Evolutionary conservation across 2,113 vertebrate species (phyloP).

Genomic region (Anhinga anhinga): DNA sequence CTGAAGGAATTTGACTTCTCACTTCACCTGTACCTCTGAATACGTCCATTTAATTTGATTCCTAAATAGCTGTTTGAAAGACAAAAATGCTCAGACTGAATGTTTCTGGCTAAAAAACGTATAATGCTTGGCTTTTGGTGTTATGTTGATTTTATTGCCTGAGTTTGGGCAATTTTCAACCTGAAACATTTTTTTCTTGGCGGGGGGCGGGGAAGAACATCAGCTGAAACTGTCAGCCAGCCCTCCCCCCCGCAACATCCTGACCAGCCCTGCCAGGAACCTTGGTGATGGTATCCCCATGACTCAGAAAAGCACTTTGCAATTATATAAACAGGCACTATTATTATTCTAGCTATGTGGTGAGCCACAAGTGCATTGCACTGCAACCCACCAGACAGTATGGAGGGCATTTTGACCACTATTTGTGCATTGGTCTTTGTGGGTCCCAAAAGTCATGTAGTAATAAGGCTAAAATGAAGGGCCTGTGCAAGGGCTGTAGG

Average conservation of each 20-base stretch:
- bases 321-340: neutral
- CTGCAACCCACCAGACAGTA: neutral
- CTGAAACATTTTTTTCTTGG: neutral
- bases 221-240: neutral
- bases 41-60: neutral
- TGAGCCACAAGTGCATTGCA: neutral
- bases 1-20: neutral
- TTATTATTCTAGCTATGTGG: neutral
- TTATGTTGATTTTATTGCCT: neutral
- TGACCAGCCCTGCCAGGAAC: neutral
- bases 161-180: neutral
- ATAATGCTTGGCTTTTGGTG: neutral
- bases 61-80: neutral
- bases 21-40: neutral
- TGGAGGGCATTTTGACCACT: neutral
- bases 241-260: neutral
- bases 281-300: neutral
- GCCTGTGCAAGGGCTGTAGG: neutral
- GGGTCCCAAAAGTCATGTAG: neutral
- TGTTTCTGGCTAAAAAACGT: neutral
- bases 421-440: neutral
- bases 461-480: neutral
- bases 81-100: neutral
- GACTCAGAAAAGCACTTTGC: constrained; percentile 12
- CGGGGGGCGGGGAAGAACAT: neutral